Evolutionary conservation across 2,888 invertebrate species (phyloP), one percentile per base, ranked within the genome.

Genomic region (Spodoptera picta): DNA sequence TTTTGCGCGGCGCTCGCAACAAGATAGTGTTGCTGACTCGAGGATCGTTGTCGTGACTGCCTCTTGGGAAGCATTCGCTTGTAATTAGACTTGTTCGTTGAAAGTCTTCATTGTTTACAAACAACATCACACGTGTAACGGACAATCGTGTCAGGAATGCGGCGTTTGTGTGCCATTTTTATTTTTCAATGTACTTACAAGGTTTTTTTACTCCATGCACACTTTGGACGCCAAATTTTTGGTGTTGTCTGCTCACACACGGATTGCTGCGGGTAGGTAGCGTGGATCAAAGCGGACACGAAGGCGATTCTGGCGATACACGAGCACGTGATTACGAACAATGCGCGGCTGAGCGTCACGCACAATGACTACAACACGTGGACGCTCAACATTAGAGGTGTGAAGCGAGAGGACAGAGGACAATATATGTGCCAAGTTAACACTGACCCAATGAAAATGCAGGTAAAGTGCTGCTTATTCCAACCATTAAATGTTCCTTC

Each of bases 361-460:
- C 98, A 98, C 95, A 98, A 97, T 93, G 98, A 98, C 95, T 97
- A 96, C 95, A 98, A 98, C 92, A 98, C 98, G 83, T 98, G 98
- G 98, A 98, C 98, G 69, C 95, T 98, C 81, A 97, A 97, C 92
- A 98, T 98, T 88, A 96, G 97, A 80, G 96, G 97, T 79, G 98
- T 98, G 79, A 96, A 97, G 88, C 95, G 97, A 82, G 97, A 98
- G 89, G 98, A 98, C 93, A 95, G 98, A 69, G 98, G 98, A 83
- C 97, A 97, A 90, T 98, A 98, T 91, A 98, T 98, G 98, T 98
- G 98, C 95, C 98, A 98, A 96, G 98, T 98, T 86, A 98, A 98
- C 93, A 98, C 98, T 65, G 97, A 98, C 92, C 98, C 98, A 52
- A 98, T 98, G 98, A 98, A 98, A 95, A 98, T 98, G 96, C 98